Evolutionary conservation across 1,140 invertebrate species (phyloP), one percentile per base, ranked within the genome.

Genomic region (Pollicipes pollicipes): DNA sequence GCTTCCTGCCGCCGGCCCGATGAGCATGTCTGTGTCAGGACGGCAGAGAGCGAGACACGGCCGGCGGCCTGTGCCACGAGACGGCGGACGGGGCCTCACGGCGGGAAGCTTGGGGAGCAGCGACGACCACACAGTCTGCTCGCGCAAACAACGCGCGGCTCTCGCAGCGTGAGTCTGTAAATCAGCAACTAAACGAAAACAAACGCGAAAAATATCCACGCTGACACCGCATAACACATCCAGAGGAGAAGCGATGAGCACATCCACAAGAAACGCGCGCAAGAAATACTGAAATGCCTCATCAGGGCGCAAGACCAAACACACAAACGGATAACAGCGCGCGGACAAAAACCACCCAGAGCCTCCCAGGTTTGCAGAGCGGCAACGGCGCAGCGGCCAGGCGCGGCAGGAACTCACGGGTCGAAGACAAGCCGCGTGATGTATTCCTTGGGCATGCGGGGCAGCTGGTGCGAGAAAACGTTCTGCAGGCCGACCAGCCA

Each of bases 361-460:
- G n/a, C n/a, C n/a, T n/a, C n/a, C n/a, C n/a, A n/a, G n/a, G n/a
- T n/a, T n/a, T n/a, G n/a, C n/a, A n/a, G n/a, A n/a, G n/a, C n/a
- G n/a, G 32, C 16, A 35, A 16, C 4, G 4, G 4, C 16, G 32
- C 32, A 16, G 32, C 32, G 4, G 32, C 4, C 4, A 16, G 4
- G 4, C 32, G 32, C 4, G 4, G 32, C 30, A 71, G 71, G 32
- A 75, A 86, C 89, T 87, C 83, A 92, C 86, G 93, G 91, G 83
- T 99, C 97, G 82, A 99, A 99, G 0, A 99, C 91, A 29, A 98
- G 79, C 76, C 98, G 86, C 0, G 93, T 94, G 72, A 99, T 97
- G 77, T 99, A 99, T 80, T 98, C 94, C 75, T 95, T 94, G 0
- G 95, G 95, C 95, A 99, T 99, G 79, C 91, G 85, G 0, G 97